Conservation (phyloP, 2,888 invertebrate genomes). For the Pterostichus madidus region DNA sequence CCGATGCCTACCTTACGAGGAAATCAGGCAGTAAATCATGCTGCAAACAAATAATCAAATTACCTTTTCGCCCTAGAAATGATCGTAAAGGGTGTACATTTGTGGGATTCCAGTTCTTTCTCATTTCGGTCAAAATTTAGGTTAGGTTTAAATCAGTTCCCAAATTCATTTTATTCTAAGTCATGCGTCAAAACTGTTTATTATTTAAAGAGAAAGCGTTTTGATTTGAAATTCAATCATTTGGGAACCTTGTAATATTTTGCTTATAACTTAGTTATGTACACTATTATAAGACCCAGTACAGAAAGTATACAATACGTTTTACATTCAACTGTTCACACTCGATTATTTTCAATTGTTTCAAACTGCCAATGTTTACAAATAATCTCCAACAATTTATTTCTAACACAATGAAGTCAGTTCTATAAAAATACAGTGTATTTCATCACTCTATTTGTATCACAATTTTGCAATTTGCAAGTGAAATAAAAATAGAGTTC, state of each 20-base stretch:
- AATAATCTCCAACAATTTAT: constrained; percentile 36
- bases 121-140: constrained; percentile 27
- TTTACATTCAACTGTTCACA: constrained; percentile 47
- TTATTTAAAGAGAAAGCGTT: neutral
- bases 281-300: constrained; percentile 21
- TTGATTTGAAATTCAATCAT: constrained; percentile 36
- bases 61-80: constrained; percentile 33
- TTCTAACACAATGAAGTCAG: constrained; percentile 50
- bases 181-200: neutral
- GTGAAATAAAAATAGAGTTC: constrained; percentile 52
- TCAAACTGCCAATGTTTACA: constrained; percentile 33
- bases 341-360: constrained; percentile 4
- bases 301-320: constrained; percentile 24
- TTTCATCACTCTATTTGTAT: constrained; percentile 62
- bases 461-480: constrained; percentile 56
- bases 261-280: constrained; percentile 42
- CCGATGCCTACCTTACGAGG: constrained; percentile 76
- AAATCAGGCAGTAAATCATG: constrained; percentile 83
- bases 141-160: constrained; percentile 11
- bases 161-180: constrained; percentile 19
- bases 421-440: constrained; percentile 64
- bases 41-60: constrained; percentile 77
- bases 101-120: constrained; percentile 65
- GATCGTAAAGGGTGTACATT: constrained; percentile 42
- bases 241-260: constrained; percentile 48